Percentiles rank a stretch among this genome's conserved stretches.
phyloP scores from a whole-genome alignment of 2,113 vertebrate species.

The Onychorhynchus coronatus region DNA sequence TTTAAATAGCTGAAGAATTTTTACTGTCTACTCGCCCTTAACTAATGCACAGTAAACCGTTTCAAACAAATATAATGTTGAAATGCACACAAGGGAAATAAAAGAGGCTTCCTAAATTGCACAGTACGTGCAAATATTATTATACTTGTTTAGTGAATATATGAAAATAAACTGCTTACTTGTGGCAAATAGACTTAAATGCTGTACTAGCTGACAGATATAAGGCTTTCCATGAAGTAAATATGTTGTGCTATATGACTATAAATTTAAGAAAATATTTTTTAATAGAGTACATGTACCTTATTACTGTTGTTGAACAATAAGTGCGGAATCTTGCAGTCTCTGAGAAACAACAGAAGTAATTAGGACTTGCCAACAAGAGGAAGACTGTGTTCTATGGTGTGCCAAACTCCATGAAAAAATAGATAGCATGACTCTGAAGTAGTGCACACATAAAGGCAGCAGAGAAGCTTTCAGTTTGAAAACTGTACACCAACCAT shows the following conservation, averaged over 20 bases:
- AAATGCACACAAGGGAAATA: neutral
- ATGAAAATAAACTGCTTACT: neutral
- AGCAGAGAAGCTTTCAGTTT: neutral
- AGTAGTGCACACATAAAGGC: neutral
- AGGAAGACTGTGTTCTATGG: neutral
- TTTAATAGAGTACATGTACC: neutral
- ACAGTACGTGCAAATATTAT: neutral
- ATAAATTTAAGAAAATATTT: neutral
- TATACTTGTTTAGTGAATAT: neutral
- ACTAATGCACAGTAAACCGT: neutral
- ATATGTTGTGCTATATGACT: neutral
- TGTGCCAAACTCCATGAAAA: neutral
- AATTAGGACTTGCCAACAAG: neutral
- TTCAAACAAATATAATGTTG: neutral
- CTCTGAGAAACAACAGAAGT: neutral
- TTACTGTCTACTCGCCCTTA: neutral
- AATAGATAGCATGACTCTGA: neutral
- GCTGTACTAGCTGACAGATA: neutral
- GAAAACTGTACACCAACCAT: neutral
- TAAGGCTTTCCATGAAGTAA: neutral
- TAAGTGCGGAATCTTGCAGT: neutral
- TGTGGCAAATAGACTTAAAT: neutral
- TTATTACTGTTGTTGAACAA: neutral
- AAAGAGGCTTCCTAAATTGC: neutral
- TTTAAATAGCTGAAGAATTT: neutral